Evolutionary conservation across 2,113 vertebrate species (phyloP).

Genomic region (Speoplatyrhinus poulsoni): DNA sequence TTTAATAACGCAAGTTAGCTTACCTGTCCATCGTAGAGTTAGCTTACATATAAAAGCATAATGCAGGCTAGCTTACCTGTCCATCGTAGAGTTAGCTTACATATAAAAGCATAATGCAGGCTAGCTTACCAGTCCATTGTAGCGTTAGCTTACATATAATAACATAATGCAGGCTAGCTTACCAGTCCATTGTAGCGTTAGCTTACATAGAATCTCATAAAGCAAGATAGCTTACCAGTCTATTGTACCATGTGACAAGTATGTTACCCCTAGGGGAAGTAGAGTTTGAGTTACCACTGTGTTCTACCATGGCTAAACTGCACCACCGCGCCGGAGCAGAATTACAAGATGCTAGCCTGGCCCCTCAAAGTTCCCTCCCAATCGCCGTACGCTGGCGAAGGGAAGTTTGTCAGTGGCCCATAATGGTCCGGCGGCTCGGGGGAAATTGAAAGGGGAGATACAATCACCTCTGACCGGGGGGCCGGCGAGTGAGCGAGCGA

Average conservation of each 20-base stretch:
- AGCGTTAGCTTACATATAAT: conserved; percentile 13
- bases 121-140: no score
- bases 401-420: conserved; percentile 32
- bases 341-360: conserved; percentile 52
- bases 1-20: no score
- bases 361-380: conserved; percentile 18
- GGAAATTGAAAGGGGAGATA: conserved; percentile 59
- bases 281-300: no score
- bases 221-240: no score
- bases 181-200: not conserved
- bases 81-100: conserved; percentile 36
- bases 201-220: conserved; percentile 17
- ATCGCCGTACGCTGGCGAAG: conserved; percentile 12
- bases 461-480: conserved; percentile 33
- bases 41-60: no score
- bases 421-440: conserved; percentile 57
- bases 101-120: not conserved
- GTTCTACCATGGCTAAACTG: no score
- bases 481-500: not conserved
- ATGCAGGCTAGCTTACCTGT: not conserved
- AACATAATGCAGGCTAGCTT: no score
- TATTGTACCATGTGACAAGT: no score
- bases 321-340: conserved; percentile 14
- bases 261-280: no score
- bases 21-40: no score